Evolutionary conservation across 2,888 invertebrate genomes (phyloP), one percentile per base, ranked within the genome.

Genomic region (Xestia sexstrigata): DNA sequence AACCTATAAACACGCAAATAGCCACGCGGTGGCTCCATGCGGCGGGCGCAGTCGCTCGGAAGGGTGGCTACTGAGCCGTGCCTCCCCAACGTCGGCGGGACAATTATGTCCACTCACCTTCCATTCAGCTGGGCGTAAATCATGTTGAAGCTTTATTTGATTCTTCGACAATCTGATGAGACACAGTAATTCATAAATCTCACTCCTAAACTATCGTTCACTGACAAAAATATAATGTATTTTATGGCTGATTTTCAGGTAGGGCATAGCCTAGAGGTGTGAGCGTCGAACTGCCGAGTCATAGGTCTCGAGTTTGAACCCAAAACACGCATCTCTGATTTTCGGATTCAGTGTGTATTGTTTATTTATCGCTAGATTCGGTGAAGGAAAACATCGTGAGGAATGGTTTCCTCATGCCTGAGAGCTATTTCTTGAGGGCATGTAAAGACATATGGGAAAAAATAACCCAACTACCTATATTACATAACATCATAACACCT

Each of bases 121-220:
- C 73, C 81, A 81, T 84, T 81, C 84, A 84, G 55, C 72, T 81
- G 67, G 60, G 71, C 79, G 83, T 83, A 70, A 80, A 83, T 79
- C 63, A 20, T 35, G 55, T 49, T 63, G 23, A 35, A 39, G 74
- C 75, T 81, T 84, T 80, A 78, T 79, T 78, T 83, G 79, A 65
- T 78, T 83, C 47, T 63, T 49, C 30, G 42, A 83, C 47, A 77
- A 66, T 23, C 42, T 76, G 17, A 55, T 49, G 23, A 42, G 42
- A 23, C 26, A 39, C 7, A n/a, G 11, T 70, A 15, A 13, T 20
- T 30, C 15, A 58, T 15, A 26, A 58, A 58, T 26, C 58, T 15
- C 7, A 8, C 26, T 58, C 58, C 52, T 52, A 52, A 52, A 52
- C 9, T 23, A 52, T 15, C 26, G 15, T 26, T 7, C 8, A 17